Percentiles rank a stretch among this genome's conserved stretches.
Evolutionary conservation across 1,140 invertebrate species (phyloP).

Genomic region (Drosophila varians): DNA sequence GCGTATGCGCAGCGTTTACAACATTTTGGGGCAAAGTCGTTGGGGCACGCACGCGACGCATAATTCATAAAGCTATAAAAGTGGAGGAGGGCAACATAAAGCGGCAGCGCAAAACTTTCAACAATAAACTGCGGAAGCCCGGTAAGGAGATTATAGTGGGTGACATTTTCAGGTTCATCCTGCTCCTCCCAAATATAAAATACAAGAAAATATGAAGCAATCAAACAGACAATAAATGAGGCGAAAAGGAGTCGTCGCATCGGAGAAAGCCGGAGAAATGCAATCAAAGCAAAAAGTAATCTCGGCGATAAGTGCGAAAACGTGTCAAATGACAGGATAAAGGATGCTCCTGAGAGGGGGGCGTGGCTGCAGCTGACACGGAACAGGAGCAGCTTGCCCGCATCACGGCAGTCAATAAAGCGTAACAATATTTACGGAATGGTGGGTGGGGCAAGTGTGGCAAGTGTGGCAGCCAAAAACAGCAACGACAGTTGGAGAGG

Average conservation of each 20-base stretch:
- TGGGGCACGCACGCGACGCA: constrained; percentile 59
- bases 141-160: constrained; percentile 10
- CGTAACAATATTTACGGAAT: constrained; percentile 54
- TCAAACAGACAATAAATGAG: constrained; percentile 67
- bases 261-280: constrained; percentile 62
- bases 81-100: constrained; percentile 51
- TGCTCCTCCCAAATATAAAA: neutral
- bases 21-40: constrained; percentile 26
- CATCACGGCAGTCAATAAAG: constrained; percentile 50
- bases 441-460: neutral
- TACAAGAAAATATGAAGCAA: constrained; percentile 69
- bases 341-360: constrained; percentile 4
- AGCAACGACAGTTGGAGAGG: constrained; percentile 59
- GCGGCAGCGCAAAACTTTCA: constrained; percentile 54
- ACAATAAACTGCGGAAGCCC: constrained; percentile 53
- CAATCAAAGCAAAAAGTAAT: constrained; percentile 79
- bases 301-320: constrained; percentile 79
- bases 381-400: constrained; percentile 51
- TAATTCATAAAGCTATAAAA: constrained; percentile 79
- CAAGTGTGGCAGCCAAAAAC: constrained; percentile 44
- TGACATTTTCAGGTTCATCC: constrained; percentile 9
- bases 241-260: constrained; percentile 47
- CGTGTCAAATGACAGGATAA: constrained; percentile 61
- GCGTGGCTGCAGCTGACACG: constrained; percentile 51
- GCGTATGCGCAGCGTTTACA: constrained; percentile 56